Evolutionary conservation across 2,113 vertebrate genomes (phyloP), one percentile per base, ranked within the genome.

Genomic region (Erpornis zantholeuca): DNA sequence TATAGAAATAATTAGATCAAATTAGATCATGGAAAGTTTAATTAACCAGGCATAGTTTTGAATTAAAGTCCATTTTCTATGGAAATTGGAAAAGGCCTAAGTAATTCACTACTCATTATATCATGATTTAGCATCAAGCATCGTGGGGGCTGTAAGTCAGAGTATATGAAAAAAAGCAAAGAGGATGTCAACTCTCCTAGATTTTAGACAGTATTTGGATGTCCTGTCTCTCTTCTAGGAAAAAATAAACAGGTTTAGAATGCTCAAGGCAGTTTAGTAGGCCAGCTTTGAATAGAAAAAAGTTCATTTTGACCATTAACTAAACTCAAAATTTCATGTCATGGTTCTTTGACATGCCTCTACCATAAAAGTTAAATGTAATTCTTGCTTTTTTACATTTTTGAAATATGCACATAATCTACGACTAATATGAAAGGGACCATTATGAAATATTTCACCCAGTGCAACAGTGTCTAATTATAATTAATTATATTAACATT

Each of bases 1-100:
- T 98, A 97, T 97, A 97, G 97, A 97, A 98, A 98, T 98, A 98
- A 98, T 98, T 98, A 98, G 86, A 97, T 96, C 89, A 97, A 98
- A 98, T 97, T 98, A 98, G 92, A 97, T 97, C 95, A 97, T 93
- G 87, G 95, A 91, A 98, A 97, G 94, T 98, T 98, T 98, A 98
- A 98, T 98, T 98, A 98, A 90, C 93, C 92, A 97, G 96, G 82
- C 97, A 96, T 96, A 96, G 97, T 97, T 98, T 96, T 98, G 97
- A 98, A 97, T 98, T 98, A 98, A 98, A 98, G 96, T 98, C 96
- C 96, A 97, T 97, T 98, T 97, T 97, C 97, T 95, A 88, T 97
- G 96, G 97, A 98, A 98, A 98, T 98, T 97, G 96, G 94, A 97
- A 98, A 98, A 97, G 88, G 24, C 66, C 52, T 93, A 84, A 97